Evolutionary conservation across 2,797 vertebrate genomes (phyloP).

Genomic region (Microtus californicus): DNA sequence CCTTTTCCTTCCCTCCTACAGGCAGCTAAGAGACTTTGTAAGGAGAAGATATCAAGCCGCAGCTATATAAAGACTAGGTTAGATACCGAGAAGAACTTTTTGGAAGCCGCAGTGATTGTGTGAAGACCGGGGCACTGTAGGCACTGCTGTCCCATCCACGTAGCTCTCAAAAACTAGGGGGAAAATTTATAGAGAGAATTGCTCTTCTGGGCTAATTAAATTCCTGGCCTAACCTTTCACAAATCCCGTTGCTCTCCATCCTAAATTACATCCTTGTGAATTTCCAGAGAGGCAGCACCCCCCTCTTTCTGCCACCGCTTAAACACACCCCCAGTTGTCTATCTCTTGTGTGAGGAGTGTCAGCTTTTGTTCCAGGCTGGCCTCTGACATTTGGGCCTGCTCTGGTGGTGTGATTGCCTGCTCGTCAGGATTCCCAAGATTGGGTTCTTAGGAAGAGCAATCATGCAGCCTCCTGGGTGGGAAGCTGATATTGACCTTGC

Average conservation of each 20-base stretch:
- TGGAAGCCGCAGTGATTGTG: neutral
- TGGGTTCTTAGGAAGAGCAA: conserved; percentile 3
- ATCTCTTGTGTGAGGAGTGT: neutral
- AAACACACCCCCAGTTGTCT: neutral
- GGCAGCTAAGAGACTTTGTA: conserved; percentile 14
- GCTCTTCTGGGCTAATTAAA: conserved; percentile 45
- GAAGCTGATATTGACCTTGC: neutral
- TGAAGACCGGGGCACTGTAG: neutral
- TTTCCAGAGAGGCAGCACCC: conserved; percentile 12
- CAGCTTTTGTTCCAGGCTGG: neutral
- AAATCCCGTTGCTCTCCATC: conserved; percentile 36
- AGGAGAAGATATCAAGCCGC: neutral
- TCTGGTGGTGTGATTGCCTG: neutral
- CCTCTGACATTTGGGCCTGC: neutral
- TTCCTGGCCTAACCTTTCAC: conserved; percentile 20
- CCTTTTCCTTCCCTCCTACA: neutral
- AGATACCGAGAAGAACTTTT: conserved; percentile 9
- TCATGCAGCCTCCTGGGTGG: neutral
- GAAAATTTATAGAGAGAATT: neutral
- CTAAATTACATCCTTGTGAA: conserved; percentile 3
- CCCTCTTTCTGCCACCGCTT: neutral
- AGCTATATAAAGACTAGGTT: neutral
- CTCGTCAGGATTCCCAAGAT: neutral
- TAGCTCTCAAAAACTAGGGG: neutral
- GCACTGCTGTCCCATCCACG: neutral